Base-by-base conservation (phyloP, 2,797 vertebrate genomes). In the Chrysocyon brachyurus region DNA sequence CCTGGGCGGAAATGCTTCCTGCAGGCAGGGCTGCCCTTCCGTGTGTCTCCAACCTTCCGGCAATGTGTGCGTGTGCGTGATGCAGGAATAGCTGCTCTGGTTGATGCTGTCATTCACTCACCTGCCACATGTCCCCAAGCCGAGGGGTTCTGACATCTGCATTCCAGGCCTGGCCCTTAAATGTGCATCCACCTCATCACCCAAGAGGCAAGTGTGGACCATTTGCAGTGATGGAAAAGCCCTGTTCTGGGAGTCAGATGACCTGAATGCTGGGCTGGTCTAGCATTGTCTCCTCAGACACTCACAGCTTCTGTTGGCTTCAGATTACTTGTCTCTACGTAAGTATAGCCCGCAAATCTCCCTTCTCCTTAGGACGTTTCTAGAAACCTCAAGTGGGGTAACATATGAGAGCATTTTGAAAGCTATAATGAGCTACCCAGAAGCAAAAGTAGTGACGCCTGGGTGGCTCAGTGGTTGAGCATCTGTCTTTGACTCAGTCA, bases 61-160 rank as follows among this genome's bases (percentile, higher is more conserved):
- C 59, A 49, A 1, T 0, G 4, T 15, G 16, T 0, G 3, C 31
- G n/a, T 46, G 1, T 3, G 17, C 0, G 17, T 5, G 36, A 57
- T 0, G 0, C 1, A 12, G 52, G 22, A 11, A 1, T 1, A 11
- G 14, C 21, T 12, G 2, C 3, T 86, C 40, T 70, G 6, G 12
- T 2, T 14, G 15, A 4, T 21, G 26, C 2, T 12, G 2, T 17
- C 72, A 17, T 19, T 36, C 12, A 3, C 1, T 36, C 16, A 6
- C 72, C 22, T 17, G 28, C 33, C 17, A 2, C 1, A 0, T 12
- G 2, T 57, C 21, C 15, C 5, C 28, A 3, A 0, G 12, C 24
- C 0, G 2, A 68, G 40, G 54, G 8, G 5, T 19, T 59, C 54
- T 73, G 77, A 5, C 4, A 3, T 40, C 73, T 22, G 2, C 15